Evolutionary conservation across 2,888 invertebrate genomes (phyloP), one percentile per base, ranked within the genome.

Genomic region (Gandaritis pyraliata): DNA sequence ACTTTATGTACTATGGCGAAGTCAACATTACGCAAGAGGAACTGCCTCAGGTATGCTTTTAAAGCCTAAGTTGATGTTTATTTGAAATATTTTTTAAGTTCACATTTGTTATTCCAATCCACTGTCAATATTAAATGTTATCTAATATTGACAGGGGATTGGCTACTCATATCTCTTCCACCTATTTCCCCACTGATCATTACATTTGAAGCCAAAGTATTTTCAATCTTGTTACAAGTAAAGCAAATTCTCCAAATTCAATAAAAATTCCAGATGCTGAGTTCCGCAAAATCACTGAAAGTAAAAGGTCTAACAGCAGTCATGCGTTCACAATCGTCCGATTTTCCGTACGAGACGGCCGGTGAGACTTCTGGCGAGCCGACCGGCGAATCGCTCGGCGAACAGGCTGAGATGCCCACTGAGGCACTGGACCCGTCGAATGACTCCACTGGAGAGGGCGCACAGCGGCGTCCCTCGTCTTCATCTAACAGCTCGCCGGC

Each of bases 1-100:
- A 97, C 79, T 98, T 97, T 80, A 97, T 98, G 96, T 98, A 98
- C 83, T 96, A 96, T 76, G 98, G 98, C 0, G 97, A 97, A 92
- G 97, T 98, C 7, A 97, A 97, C 85, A 97, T 98, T 33, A 96
- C 97, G 1, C 96, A 97, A 80, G 97, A 97, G 75, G 96, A 97
- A 80, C 88, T 97, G 74, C 96, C 96, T 64, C 94, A 95, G 86
- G 94, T 95, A 65, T 62, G 18, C 16, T 16, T 18, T 16, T 18
- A 8, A 13, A 15, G 1, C 15, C 15, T 11, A 15, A 8, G 15
- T 7, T 1, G 16, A 39, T 13, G 13, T 39, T 15, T 2, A 15
- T 39, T 15, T 15, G 12, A 4, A 2, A n/a, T 12, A 38, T n/a
- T n/a, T n/a, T n/a, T n/a, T n/a, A n/a, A n/a, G n/a, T n/a, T n/a